These are phyloP conservation scores for Chelmon rostratus DNA, from an alignment of 2,797 vertebrate genomes.

Conservation along the genomic window DNA sequence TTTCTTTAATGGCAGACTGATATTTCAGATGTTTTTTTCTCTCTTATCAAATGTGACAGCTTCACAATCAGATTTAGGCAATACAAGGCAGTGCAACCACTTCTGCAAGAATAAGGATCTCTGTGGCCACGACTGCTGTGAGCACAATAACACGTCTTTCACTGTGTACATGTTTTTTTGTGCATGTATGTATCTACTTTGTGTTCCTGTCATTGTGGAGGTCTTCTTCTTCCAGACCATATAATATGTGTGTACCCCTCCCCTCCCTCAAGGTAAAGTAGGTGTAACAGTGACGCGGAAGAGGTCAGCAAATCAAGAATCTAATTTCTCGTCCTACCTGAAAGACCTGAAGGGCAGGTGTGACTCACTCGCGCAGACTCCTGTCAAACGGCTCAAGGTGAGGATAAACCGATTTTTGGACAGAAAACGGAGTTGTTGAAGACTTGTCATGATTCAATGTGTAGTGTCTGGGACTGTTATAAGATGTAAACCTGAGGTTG, in stretches of 20 bases:
- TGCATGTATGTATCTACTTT: background rate
- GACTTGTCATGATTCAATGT: background rate
- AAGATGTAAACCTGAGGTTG: background rate
- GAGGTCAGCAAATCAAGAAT: constrained; percentile 80
- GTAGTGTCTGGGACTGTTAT: background rate
- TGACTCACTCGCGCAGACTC: constrained; percentile 87
- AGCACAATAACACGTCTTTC: constrained; percentile 75
- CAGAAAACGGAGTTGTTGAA: background rate
- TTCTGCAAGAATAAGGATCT: constrained; percentile 94
- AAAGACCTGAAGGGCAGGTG: constrained; percentile 91
- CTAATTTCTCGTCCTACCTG: constrained; percentile 90
- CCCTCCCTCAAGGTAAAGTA: constrained; percentile 89
- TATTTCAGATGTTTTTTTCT: constrained; percentile 4
- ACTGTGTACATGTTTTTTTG: background rate
- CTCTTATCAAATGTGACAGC: background rate
- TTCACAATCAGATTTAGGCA: constrained; percentile 51
- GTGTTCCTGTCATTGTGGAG: background rate
- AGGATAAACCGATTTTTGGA: constrained; percentile 2
- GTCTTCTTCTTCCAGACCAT: background rate
- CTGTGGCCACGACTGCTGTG: constrained; percentile 97
- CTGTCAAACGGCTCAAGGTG: constrained; percentile 93
- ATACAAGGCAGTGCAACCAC: constrained; percentile 93
- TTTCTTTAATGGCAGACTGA: background rate
- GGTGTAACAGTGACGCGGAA: constrained; percentile 87
- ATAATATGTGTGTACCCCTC: background rate